A percentile compares a stretch with the other conserved stretches of the same genome.
These are phyloP conservation scores for Antrozous pallidus DNA, from an alignment of 2,797 vertebrate genomes.

Conservation along the genomic window DNA sequence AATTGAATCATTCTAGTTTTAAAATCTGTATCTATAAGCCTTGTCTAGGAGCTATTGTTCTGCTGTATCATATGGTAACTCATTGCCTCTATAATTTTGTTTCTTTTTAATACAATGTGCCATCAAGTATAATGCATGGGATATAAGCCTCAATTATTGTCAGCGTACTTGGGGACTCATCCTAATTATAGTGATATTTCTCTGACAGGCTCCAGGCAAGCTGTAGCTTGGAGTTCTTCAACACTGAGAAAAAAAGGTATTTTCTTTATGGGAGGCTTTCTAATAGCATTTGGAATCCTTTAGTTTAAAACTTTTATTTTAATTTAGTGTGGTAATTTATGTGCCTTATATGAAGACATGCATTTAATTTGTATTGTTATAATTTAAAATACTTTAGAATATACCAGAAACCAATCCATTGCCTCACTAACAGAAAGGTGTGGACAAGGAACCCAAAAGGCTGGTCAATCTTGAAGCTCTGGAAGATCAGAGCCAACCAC, in stretches of 20 bases:
- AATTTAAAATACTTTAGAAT: slow-evolving; percentile 65
- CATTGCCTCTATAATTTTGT: slow-evolving; percentile 72
- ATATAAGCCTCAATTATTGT: slow-evolving; percentile 77
- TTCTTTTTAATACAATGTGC: slow-evolving; percentile 70
- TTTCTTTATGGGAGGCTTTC: slow-evolving; percentile 65
- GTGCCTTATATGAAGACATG: slow-evolving; percentile 50
- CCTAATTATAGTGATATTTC: slow-evolving; percentile 74
- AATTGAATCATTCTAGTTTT: not conserved
- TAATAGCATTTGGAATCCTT: slow-evolving; percentile 51
- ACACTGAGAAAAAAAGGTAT: slow-evolving; percentile 64
- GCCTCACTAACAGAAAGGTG: no score
- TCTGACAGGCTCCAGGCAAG: slow-evolving; percentile 66
- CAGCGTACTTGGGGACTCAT: slow-evolving; percentile 68
- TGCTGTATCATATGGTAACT: slow-evolving; percentile 29
- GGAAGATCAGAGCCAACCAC: no score
- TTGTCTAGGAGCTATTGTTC: slow-evolving; percentile 1
- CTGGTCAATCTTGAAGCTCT: no score
- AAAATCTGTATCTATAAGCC: slow-evolving; percentile 36
- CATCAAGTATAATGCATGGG: slow-evolving; percentile 68
- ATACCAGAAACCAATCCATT: no score
- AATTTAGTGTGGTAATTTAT: slow-evolving; percentile 48
- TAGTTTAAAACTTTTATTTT: slow-evolving; percentile 57
- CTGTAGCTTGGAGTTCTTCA: slow-evolving; percentile 61
- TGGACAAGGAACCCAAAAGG: no score
- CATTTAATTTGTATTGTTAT: slow-evolving; percentile 59